Base-by-base conservation (phyloP, 2,113 vertebrate genomes). In the Glaucomys volans region DNA sequence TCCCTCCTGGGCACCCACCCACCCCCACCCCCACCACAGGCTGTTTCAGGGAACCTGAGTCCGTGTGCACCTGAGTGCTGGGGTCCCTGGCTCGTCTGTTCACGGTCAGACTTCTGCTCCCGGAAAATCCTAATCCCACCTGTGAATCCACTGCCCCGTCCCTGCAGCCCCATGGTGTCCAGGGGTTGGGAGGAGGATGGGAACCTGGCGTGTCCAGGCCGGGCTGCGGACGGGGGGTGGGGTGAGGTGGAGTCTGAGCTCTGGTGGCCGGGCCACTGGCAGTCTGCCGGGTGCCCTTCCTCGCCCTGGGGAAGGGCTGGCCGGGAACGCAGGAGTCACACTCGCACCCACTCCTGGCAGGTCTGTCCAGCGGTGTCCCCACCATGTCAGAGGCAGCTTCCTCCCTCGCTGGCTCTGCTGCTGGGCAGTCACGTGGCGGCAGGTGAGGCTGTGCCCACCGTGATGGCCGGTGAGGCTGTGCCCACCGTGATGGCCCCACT, bases 141-240 rank as follows among this genome's bases (percentile, higher is more conserved):
- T 0, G 11, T 5, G 7, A 32, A 8, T 0, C 5, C 13, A 1
- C 10, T 5, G 5, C 52, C 30, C 32, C 2, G 1, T 37, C 28
- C 42, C 28, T 30, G 8, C 37, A 8, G 37, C 86, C 7, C 4
- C 20, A 32, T 17, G 2, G 52, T 0, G 1, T 35, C 91, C 0
- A 0, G 1, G 16, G 42, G 50, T 18, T 3, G 0, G 4, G 22
- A 16, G 1, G 0, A 9, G 12, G 37, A 40, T 2, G 14, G 2
- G 26, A 13, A 1, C 4, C 82, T 42, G 67, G 17, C 40, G 72
- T 18, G 44, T 35, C 5, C 0, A 20, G 81, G 4, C 79, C 22
- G 32, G 17, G 35, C 32, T 67, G 75, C 0, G 0, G 50, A 26
- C 32, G 59, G 14, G 44, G 74, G 62, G 59, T 3, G 7, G 16